Evolutionary conservation across 35 echinoderm and acorn worm genomes (phyloP).

Genomic region (Apostichopus californicus): DNA sequence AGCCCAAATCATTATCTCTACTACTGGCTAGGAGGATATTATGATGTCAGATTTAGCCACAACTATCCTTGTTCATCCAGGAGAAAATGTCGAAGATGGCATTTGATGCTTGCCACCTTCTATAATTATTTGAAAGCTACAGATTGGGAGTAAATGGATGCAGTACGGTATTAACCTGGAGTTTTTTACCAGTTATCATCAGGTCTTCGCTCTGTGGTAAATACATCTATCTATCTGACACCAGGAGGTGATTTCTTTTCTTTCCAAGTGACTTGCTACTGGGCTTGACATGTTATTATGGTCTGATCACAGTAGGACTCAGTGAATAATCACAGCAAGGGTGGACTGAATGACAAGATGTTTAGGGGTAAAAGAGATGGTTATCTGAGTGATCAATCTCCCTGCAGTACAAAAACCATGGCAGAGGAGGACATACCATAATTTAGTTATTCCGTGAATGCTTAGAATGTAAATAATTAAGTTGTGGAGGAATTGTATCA

Average conservation of each 20-base stretch:
- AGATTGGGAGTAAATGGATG: too few species aligned
- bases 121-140: too few species aligned
- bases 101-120: too few species aligned
- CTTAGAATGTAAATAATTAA: neutral
- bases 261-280: neutral
- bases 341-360: constrained; percentile 7
- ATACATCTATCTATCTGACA: neutral
- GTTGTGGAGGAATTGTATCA: neutral
- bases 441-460: neutral
- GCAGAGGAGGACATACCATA: neutral
- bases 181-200: too few species aligned
- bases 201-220: too few species aligned
- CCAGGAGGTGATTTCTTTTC: constrained; percentile 16
- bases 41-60: too few species aligned
- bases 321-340: neutral
- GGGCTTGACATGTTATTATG: constrained; percentile 10
- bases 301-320: neutral
- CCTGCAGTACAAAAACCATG: neutral
- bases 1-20: too few species aligned
- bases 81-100: too few species aligned
- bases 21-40: too few species aligned
- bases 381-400: neutral
- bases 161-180: too few species aligned
- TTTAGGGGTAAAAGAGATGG: neutral
- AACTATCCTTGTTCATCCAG: too few species aligned